phyloP scores from a whole-genome alignment of 23 tunicate species.

The Phallusia fumigata region DNA sequence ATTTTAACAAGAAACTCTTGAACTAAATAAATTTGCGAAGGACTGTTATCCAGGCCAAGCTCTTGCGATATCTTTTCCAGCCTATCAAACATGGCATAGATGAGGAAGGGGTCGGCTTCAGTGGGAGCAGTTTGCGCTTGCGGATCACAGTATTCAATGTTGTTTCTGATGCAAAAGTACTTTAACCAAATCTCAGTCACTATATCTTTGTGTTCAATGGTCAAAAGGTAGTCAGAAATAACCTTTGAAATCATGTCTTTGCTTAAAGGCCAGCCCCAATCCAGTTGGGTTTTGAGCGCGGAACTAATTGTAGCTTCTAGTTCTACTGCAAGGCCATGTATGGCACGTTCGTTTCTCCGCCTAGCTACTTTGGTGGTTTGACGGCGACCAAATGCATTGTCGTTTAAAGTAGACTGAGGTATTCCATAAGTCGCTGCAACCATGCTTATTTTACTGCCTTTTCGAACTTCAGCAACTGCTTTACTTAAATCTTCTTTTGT shows the following conservation, averaged over 20 bases:
- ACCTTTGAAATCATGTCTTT: background rate
- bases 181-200: slow-evolving; percentile 24
- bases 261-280: slow-evolving; percentile 20
- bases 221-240: background rate
- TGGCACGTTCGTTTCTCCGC: background rate
- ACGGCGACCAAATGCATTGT: background rate
- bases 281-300: background rate
- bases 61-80: slow-evolving; percentile 9
- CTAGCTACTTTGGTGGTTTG: background rate
- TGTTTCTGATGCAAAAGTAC: slow-evolving; percentile 21
- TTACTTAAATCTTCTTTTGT: background rate
- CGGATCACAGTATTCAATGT: background rate
- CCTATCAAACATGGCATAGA: slow-evolving; percentile 22
- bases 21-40: slow-evolving; percentile 33
- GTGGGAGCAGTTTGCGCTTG: background rate
- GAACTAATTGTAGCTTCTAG: background rate
- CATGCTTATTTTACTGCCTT: background rate
- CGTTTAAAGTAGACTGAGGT: slow-evolving; percentile 5
- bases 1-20: slow-evolving; percentile 14
- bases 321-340: background rate
- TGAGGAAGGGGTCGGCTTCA: slow-evolving; percentile 26
- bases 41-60: slow-evolving; percentile 18
- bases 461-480: slow-evolving; percentile 25
- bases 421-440: slow-evolving; percentile 25
- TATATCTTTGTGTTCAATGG: background rate